A percentile compares a stretch with the other conserved stretches of the same genome.
Evolutionary conservation across 2,888 invertebrate genomes (phyloP).

Genomic region (Auanema freiburgensis): DNA sequence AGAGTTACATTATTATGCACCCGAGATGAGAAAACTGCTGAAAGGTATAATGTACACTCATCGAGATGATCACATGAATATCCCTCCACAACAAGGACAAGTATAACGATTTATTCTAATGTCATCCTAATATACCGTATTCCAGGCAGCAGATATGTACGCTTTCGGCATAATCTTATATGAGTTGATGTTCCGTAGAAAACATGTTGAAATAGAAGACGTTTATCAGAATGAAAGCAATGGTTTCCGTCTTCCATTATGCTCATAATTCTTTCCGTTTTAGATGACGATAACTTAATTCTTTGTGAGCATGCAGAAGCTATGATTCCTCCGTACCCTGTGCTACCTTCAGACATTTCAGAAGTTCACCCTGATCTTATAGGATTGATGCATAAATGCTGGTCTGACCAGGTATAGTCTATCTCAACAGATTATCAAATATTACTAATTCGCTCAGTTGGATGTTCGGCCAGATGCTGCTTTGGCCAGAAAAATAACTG

Average conservation of each 20-base stretch:
- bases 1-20: slow-evolving; percentile 61
- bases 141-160: slow-evolving; percentile 49
- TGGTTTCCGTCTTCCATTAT: not conserved
- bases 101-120: not conserved
- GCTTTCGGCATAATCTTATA: slow-evolving; percentile 57
- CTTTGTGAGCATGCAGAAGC: slow-evolving; percentile 49
- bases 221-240: not conserved
- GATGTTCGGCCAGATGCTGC: slow-evolving; percentile 45
- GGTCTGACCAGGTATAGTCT: slow-evolving; percentile 21
- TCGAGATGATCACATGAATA: slow-evolving; percentile 23
- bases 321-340: slow-evolving; percentile 41
- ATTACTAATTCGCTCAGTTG: slow-evolving; percentile 2
- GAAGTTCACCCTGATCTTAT: slow-evolving; percentile 54
- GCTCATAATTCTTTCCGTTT: slow-evolving; percentile 2
- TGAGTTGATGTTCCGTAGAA: slow-evolving; percentile 47
- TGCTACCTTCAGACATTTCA: slow-evolving; percentile 29
- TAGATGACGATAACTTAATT: slow-evolving; percentile 50
- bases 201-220: slow-evolving; percentile 38
- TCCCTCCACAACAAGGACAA: slow-evolving; percentile 14
- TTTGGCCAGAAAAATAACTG: slow-evolving; percentile 58
- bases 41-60: slow-evolving; percentile 36
- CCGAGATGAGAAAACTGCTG: slow-evolving; percentile 49
- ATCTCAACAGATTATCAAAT: not conserved
- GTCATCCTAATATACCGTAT: not conserved
- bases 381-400: slow-evolving; percentile 43